Evolutionary conservation across 1,140 invertebrate species (phyloP).

Genomic region (Caerostris darwini): DNA sequence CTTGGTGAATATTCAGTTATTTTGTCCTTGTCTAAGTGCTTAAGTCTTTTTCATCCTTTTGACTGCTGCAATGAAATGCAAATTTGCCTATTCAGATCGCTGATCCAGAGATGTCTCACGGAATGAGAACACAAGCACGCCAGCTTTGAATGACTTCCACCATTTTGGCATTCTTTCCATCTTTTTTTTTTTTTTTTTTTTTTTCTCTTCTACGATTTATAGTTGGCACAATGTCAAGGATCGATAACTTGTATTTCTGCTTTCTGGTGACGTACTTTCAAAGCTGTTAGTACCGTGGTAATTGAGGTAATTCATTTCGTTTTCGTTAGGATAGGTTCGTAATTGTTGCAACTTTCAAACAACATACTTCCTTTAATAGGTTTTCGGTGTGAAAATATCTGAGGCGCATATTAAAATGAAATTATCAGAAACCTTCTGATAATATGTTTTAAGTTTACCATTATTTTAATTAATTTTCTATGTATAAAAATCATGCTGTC

Average conservation of each 20-base stretch:
- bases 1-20: background rate
- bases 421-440: too few relatives aligned
- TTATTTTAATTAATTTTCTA: too few relatives aligned
- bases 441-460: too few relatives aligned
- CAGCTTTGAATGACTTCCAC: background rate
- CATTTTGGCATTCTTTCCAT: background rate
- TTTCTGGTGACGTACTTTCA: background rate
- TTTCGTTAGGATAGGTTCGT: background rate
- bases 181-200: background rate
- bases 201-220: background rate
- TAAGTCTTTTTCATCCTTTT: background rate
- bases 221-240: slow-evolving; percentile 9
- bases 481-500: too few relatives aligned
- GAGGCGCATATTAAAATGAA: too few relatives aligned
- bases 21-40: background rate
- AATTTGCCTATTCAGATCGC: background rate
- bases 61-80: background rate
- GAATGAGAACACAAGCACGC: background rate
- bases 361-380: background rate
- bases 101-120: background rate
- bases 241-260: slow-evolving; percentile 11
- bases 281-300: background rate
- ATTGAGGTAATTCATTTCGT: slow-evolving; percentile 5
- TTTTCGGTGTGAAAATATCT: too few relatives aligned
- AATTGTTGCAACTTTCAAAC: background rate